Evolutionary conservation across 2,888 invertebrate species (phyloP).

Genomic region (Hanleya hanleyi): DNA sequence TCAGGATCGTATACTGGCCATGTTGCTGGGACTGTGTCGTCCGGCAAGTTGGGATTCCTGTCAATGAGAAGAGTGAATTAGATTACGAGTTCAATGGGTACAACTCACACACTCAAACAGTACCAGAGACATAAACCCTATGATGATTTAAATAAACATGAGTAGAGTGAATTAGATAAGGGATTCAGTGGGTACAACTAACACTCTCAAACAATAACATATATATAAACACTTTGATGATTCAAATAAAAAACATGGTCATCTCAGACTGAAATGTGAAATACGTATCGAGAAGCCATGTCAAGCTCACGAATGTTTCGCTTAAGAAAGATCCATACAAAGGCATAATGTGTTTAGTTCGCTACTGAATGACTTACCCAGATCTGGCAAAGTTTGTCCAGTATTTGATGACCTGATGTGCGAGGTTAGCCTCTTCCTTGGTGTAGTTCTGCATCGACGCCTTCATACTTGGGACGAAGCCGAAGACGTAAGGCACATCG

Average conservation of each 20-base stretch:
- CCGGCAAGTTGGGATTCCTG: background rate
- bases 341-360: background rate
- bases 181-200: too few species aligned
- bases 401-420: background rate
- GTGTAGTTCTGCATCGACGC: too few species aligned
- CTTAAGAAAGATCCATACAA: background rate
- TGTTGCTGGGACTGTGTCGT: background rate
- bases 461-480: background rate
- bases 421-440: background rate
- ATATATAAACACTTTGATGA: too few species aligned
- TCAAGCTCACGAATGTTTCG: background rate
- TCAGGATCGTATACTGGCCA: background rate
- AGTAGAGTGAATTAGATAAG: too few species aligned
- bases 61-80: background rate
- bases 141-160: too few species aligned
- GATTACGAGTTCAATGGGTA: too few species aligned
- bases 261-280: too few species aligned
- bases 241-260: background rate
- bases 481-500: conserved; percentile 3
- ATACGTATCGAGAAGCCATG: too few species aligned
- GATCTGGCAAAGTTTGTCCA: conserved; percentile 2
- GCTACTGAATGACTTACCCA: background rate
- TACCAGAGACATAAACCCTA: too few species aligned
- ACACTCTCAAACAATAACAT: too few species aligned
- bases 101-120: too few species aligned